Percentiles rank a stretch among this genome's conserved stretches.
Evolutionary conservation across 2,888 invertebrate species (phyloP).

Genomic region (Drosophila borealis): DNA sequence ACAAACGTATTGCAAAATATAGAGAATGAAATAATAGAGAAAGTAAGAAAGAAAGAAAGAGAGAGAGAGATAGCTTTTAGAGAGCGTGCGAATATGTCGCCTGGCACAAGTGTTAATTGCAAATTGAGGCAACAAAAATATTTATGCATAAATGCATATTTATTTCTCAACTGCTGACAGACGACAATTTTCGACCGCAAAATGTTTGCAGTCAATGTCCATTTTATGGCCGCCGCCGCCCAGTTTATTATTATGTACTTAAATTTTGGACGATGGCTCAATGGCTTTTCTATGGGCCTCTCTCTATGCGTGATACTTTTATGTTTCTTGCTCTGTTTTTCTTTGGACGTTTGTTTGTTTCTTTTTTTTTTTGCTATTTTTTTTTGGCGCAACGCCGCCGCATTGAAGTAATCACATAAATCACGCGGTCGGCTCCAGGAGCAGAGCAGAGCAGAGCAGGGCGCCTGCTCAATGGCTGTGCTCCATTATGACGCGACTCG

Average conservation of each 20-base stretch:
- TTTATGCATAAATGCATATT: constrained; percentile 31
- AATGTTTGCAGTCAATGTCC: constrained; percentile 74
- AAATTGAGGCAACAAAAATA: constrained; percentile 42
- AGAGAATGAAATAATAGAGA: no score
- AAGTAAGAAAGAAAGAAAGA: no score
- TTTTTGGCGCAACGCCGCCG: constrained; percentile 80
- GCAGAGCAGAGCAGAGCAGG: constrained; percentile 53
- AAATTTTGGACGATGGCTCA: constrained; percentile 41
- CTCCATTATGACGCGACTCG: constrained; percentile 75
- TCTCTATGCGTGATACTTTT: constrained; percentile 41
- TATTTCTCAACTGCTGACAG: constrained; percentile 45
- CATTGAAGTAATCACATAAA: constrained; percentile 83
- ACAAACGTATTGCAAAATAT: no score
- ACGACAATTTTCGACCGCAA: constrained; percentile 56
- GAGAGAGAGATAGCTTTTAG: no score
- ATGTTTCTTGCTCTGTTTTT: constrained; percentile 30
- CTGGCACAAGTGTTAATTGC: constrained; percentile 57
- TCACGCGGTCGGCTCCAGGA: constrained; percentile 71
- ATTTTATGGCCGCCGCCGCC: constrained; percentile 52
- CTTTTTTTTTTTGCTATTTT: constrained; percentile 22
- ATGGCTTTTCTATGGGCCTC: constrained; percentile 42
- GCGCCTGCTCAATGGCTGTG: constrained; percentile 54
- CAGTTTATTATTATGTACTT: constrained; percentile 63
- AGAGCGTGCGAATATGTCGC: background rate
- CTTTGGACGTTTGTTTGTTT: constrained; percentile 9